Percentiles rank a stretch among this genome's conserved stretches.
Evolutionary conservation across 2,113 vertebrate genomes (phyloP).

Genomic region (Bufo gargarizans): DNA sequence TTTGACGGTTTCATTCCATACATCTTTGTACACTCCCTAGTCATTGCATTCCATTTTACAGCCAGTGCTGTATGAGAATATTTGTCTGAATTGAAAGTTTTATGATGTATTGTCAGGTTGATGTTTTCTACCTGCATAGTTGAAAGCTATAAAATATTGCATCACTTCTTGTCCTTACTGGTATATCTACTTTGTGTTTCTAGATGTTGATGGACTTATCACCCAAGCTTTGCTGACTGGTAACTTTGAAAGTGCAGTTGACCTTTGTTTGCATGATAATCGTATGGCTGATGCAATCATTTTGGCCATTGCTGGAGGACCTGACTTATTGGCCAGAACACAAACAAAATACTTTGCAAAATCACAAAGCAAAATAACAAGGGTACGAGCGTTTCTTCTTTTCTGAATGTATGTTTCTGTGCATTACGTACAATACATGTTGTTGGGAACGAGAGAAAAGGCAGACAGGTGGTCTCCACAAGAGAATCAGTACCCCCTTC

Average conservation of each 20-base stretch:
- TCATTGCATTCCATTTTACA: neutral
- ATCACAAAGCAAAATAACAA: constrained; percentile 89
- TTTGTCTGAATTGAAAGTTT: neutral
- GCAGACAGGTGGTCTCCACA: too few relatives aligned
- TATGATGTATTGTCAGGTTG: neutral
- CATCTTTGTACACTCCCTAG: neutral
- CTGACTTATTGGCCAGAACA: constrained; percentile 86
- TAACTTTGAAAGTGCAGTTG: constrained; percentile 89
- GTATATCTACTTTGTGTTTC: constrained; percentile 28
- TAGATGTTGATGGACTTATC: constrained; percentile 94
- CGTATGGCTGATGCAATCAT: constrained; percentile 96
- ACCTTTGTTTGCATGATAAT: constrained; percentile 92
- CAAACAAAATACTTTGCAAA: constrained; percentile 92
- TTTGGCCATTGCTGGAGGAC: constrained; percentile 90
- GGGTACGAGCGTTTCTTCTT: constrained; percentile 74
- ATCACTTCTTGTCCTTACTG: neutral
- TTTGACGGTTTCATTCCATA: too few relatives aligned
- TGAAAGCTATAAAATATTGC: neutral
- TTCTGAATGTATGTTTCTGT: neutral
- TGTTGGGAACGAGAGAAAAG: too few relatives aligned
- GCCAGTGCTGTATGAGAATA: neutral
- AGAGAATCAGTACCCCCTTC: too few relatives aligned
- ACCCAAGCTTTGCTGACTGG: constrained; percentile 92
- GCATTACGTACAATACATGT: too few relatives aligned
- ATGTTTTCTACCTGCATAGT: neutral